Evolutionary conservation across 2,797 vertebrate genomes (phyloP), one percentile per base, ranked within the genome.

Genomic region (Lagocephalus sceleratus): DNA sequence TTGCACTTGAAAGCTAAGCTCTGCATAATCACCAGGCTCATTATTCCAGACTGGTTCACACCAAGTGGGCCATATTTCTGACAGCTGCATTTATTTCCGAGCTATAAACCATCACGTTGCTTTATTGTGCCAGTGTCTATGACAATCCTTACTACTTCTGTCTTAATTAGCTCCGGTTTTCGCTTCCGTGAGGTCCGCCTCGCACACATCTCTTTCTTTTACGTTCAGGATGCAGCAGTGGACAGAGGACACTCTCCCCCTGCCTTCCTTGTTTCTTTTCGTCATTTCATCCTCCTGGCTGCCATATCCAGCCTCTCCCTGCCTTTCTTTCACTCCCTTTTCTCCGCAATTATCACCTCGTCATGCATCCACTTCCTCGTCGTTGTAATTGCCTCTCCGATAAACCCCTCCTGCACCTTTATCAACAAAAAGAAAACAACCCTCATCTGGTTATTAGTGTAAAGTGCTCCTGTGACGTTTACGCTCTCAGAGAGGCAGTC

Each of bases 251-350:
- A 35, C 12, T 2, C 12, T 78, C 80, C 14, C 14, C 70, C 75
- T 0, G 87, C 91, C 2, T 91, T 93, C 81, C 87, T 95, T 85
- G 85, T 88, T 62, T 92, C 87, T 0, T 82, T 87, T 32, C 91
- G 91, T 71, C 91, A 92, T 76, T 95, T 95, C 0, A 90, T 94
- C 76, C 86, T 90, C 38, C 83, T 93, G 82, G 93, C 92, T 59
- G 92, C 91, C 9, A 80, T 84, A 0, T 94, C 92, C 40, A 91
- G 22, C 92, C 93, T 55, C 82, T 95, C 73, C 94, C 94, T 94
- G 94, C 93, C 92, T 94, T 93, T 76, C 64, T 62, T 50, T 42
- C 55, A 45, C 47, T 53, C 52, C 62, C 63, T 38, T 52, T 58
- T 61, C 61, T 61, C 23, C 47, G 73, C 80, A 79, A 83, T 84